These are phyloP conservation scores for Globicephala melas DNA, from an alignment of 2,113 vertebrate species.

Conservation along the genomic window DNA sequence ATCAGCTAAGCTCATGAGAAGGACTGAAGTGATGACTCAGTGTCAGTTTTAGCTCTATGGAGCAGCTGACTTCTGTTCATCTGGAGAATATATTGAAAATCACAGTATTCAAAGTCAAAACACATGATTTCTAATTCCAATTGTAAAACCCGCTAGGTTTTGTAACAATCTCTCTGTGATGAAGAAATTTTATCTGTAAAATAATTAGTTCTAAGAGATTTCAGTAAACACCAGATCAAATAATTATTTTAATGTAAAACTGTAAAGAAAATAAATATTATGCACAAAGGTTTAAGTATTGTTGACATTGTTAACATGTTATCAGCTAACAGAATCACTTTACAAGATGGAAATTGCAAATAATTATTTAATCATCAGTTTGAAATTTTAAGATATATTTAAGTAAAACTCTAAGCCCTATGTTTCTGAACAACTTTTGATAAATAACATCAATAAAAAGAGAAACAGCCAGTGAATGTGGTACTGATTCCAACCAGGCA, in stretches of 20 bases:
- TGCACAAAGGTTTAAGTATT: neutral
- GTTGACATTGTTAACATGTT: neutral
- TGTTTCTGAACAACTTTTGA: neutral
- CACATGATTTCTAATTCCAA: neutral
- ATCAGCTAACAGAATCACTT: neutral
- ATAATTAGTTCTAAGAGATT: neutral
- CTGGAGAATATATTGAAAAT: neutral
- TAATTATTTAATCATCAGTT: neutral
- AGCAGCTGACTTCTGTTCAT: neutral
- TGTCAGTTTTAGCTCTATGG: neutral
- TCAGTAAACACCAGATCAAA: neutral
- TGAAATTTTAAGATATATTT: slow-evolving; percentile 27
- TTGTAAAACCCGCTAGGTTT: neutral
- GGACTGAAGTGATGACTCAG: neutral
- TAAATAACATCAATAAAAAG: neutral
- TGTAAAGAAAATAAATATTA: neutral
- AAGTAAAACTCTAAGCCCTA: neutral
- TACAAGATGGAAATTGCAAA: neutral
- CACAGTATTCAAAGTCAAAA: neutral
- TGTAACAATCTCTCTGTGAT: neutral
- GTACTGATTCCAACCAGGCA: slow-evolving; percentile 20
- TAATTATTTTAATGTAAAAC: neutral
- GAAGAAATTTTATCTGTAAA: neutral
- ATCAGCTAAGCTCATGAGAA: neutral
- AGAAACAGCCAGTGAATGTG: neutral